Conservation (phyloP, 1,140 invertebrate species). For the Oryzaephilus surinamensis region DNA sequence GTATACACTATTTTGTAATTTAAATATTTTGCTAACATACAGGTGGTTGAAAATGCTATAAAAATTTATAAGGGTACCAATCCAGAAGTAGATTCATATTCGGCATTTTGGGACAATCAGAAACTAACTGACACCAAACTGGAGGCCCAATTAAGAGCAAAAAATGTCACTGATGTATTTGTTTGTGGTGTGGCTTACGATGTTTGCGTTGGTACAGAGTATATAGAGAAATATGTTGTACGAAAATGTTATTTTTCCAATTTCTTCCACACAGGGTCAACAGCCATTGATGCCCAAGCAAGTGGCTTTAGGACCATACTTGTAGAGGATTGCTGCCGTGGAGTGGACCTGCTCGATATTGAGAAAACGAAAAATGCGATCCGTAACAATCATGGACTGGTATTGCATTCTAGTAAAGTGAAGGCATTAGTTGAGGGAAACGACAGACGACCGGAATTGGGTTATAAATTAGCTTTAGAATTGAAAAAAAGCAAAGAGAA, state of each 20-base stretch:
- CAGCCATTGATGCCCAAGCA: slow-evolving; percentile 50
- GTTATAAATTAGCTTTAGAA: slow-evolving; percentile 44
- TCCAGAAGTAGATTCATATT: slow-evolving; percentile 67
- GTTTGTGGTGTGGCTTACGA: slow-evolving; percentile 72
- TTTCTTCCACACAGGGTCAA: slow-evolving; percentile 39
- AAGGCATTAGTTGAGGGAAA: slow-evolving; percentile 45
- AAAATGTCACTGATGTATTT: slow-evolving; percentile 59
- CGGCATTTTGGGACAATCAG: slow-evolving; percentile 70
- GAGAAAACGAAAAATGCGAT: slow-evolving; percentile 41
- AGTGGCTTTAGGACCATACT: slow-evolving; percentile 58
- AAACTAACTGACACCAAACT: slow-evolving; percentile 53
- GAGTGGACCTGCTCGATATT: slow-evolving; percentile 46
- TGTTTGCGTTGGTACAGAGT: slow-evolving; percentile 62
- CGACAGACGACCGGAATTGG: slow-evolving; percentile 48
- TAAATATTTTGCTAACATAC: too few relatives aligned
- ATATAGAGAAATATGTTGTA: background rate
- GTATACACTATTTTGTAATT: too few relatives aligned
- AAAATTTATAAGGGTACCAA: slow-evolving; percentile 63
- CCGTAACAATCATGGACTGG: slow-evolving; percentile 41
- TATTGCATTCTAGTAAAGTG: slow-evolving; percentile 45
- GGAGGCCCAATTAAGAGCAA: slow-evolving; percentile 43
- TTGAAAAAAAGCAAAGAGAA: slow-evolving; percentile 23
- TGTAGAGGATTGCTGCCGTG: slow-evolving; percentile 60
- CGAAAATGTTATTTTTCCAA: background rate
- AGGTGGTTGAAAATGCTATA: slow-evolving; percentile 43